Evolutionary conservation across 2,113 vertebrate species (phyloP), one percentile per base, ranked within the genome.

Genomic region (Pardalotus punctatus): DNA sequence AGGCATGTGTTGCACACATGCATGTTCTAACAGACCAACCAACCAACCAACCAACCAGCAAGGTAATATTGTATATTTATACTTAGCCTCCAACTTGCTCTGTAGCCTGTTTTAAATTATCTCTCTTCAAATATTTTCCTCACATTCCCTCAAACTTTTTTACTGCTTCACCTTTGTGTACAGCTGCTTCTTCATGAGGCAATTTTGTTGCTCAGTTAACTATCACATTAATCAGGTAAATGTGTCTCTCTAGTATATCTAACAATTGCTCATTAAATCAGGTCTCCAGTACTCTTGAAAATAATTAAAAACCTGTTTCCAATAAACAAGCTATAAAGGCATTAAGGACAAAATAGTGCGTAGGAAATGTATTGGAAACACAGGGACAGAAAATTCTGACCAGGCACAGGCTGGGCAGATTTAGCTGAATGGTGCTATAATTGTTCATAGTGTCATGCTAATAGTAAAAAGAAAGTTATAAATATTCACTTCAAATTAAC

Each of bases 151-250:
- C 56, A 40, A 73, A 96, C 54, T 86, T 90, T 62, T 87, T 92
- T 88, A 86, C 12, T 28, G 24, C 71, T 88, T 78, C 14, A 10
- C 56, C 43, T 78, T 35, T 74, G 56, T 40, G 33, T 77, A 71
- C 80, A 94, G 88, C 85, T 92, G 90, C 64, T 86, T 74, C 86
- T 96, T 88, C 79, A 78, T 1, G 3, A 96, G 64, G 53, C 53
- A 90, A 78, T 96, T 93, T 71, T 64, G 88, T 60, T 92, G 76
- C 93, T 94, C 90, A 92, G 82, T 94, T 97, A 92, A 83, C 82
- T 93, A 88, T 86, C 92, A 54, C 90, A 97, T 96, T 96, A 94
- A 96, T 95, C 93, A 97, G 93, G 92, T 93, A 86, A 93, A 94
- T 80, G 87, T 86, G 86, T 86, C 88, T 90, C 80, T 72, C 47